These are phyloP conservation scores for Panthera leo DNA, from an alignment of 2,113 vertebrate genomes.

Conservation along the genomic window DNA sequence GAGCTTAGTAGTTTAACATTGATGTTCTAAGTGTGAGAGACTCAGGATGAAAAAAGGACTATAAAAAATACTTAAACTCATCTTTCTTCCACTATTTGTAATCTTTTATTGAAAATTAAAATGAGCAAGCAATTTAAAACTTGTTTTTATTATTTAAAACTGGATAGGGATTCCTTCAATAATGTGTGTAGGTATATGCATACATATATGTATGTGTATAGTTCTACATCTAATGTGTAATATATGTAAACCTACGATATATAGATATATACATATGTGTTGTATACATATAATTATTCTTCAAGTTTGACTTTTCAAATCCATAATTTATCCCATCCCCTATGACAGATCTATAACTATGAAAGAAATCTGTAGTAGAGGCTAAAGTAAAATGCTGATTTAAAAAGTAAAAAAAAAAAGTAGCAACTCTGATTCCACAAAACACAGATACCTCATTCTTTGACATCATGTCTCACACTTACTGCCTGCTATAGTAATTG, in stretches of 20 bases:
- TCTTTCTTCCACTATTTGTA: background rate
- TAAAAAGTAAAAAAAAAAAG: conserved; percentile 1
- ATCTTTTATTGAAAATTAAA: background rate
- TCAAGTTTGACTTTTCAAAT: background rate
- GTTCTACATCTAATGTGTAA: background rate
- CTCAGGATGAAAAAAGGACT: background rate
- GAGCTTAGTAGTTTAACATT: background rate
- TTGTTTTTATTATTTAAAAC: background rate
- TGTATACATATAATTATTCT: background rate
- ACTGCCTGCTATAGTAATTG: background rate
- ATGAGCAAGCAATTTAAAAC: background rate
- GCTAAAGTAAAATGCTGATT: background rate
- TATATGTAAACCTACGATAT: background rate
- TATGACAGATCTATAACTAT: background rate
- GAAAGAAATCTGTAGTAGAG: background rate
- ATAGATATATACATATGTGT: background rate
- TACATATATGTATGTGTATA: too few relatives aligned
- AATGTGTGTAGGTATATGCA: background rate
- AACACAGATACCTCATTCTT: background rate
- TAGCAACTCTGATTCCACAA: background rate
- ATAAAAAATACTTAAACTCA: background rate
- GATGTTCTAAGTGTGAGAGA: conserved; percentile 21
- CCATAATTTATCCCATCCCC: background rate
- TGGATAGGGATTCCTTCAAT: background rate
- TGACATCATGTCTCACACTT: background rate